Evolutionary conservation across 2,797 vertebrate species (phyloP), one percentile per base, ranked within the genome.

Genomic region (Pseudochromis fuscus): DNA sequence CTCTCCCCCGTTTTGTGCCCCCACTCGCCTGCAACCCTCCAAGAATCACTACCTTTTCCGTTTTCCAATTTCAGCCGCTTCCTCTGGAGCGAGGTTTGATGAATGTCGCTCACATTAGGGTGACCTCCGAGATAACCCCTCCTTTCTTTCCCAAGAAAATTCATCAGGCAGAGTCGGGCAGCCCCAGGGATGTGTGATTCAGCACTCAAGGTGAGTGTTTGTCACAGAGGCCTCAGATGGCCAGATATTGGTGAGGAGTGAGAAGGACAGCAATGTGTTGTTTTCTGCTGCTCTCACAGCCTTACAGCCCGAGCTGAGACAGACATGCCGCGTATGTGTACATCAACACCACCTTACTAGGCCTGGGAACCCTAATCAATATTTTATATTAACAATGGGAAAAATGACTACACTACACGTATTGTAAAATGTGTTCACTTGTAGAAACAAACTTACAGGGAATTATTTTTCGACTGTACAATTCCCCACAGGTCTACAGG

Each of bases 161-260:
- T 92, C 92, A 94, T 93, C 93, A 93, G 91, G 84, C 88, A 82
- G 89, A 90, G 84, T 88, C 55, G 46, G 77, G 70, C 79, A 81
- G 86, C 90, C 89, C 88, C 70, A 61, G 90, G 90, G 90, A 92
- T 84, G 74, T 80, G 91, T 89, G 90, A 92, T 91, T 91, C 91
- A 89, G 87, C 89, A 91, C 90, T 95, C 94, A 94, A 94, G 91
- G 90, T 93, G 94, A 92, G 87, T 92, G 93, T 94, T 94, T 95
- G 94, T 95, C 95, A 92, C 92, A 72, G 72, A 83, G 81, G 75
- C 84, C 82, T 88, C 86, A 87, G 84, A 89, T 89, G 81, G 82
- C 74, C 83, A 85, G 84, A 88, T 90, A 90, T 73, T 81, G 77
- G 80, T 59, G 58, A 77, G 78, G 46, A 87, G 71, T 58, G 76